Base-by-base conservation (phyloP, 2,797 vertebrate species). In the Sorex maritimensis region DNA sequence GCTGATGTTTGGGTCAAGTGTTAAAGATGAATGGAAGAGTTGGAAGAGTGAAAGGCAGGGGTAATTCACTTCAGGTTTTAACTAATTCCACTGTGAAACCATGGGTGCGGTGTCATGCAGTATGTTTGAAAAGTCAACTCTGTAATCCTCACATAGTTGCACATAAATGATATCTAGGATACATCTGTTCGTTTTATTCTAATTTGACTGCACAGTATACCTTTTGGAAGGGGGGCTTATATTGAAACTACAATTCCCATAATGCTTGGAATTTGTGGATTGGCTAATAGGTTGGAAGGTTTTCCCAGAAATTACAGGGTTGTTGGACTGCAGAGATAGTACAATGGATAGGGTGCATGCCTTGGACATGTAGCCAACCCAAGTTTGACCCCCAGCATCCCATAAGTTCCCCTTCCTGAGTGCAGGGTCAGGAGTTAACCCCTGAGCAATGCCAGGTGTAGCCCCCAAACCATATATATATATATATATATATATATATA, bases 111-210 rank as follows among this genome's bases (percentile, higher is more conserved):
- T 19, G 4, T 24, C 8, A 63, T 26, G 2, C 26, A 10, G 7
- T 81, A 1, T 92, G 73, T 85, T 90, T 95, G 81, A 71, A 95
- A 94, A 77, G 67, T 34, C 30, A 77, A 58, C 44, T 75, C 79
- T 81, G 58, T 26, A 86, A 58, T 73, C 67, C 34, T 86, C 74
- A 92, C 5, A 23, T 52, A 61, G 24, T 69, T 58, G 52, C 73
- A 88, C 6, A 65, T 75, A 86, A 58, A 46, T 77, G 49, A 86
- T 46, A 11, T 24, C 46, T 46, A 88, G 15, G 61, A 81, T 78
- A 63, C 83, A 92, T 19, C 21, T 84, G n/a, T 91, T 92, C 69
- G 38, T 52, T 92, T 94, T 92, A 92, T 78, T 92, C 91, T 86
- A 86, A 90, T 95, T 77, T 90, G 17, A 92, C 61, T 69, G 23